Percentiles rank a stretch among this genome's conserved stretches.
Conservation (phyloP, 2,797 vertebrate genomes). For the Gallinago solitaria region DNA sequence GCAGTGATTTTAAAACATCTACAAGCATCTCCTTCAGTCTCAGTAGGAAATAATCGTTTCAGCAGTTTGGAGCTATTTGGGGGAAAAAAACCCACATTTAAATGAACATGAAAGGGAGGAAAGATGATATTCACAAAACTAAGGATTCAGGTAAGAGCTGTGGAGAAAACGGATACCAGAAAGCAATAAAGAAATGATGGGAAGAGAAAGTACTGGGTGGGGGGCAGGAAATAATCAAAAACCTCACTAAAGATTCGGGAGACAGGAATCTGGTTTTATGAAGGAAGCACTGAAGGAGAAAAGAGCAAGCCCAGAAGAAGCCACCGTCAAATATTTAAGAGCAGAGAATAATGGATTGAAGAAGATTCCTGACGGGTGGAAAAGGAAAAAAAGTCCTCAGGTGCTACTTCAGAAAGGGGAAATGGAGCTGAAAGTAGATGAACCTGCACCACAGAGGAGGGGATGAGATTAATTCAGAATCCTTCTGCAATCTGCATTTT, state of each 20-base stretch:
- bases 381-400: neutral
- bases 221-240: neutral
- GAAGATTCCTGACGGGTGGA: neutral
- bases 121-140: neutral
- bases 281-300: neutral
- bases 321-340: neutral
- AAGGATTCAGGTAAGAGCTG: neutral
- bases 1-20: neutral
- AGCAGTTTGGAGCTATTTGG: neutral
- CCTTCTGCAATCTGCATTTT: neutral
- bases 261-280: neutral
- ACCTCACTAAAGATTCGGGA: neutral
- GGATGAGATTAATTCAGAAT: neutral
- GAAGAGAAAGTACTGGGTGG: neutral
- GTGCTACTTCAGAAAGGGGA: neutral
- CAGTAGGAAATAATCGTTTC: neutral
- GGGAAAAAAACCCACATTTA: neutral
- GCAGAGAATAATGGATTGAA: neutral
- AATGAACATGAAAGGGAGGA: neutral
- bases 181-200: neutral
- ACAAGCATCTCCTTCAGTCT: neutral
- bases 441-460: neutral
- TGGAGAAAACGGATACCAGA: neutral
- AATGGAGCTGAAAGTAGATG: neutral
- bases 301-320: neutral